These are phyloP conservation scores for Tenthredo notha DNA, from an alignment of 2,888 invertebrate genomes.

Conservation along the genomic window DNA sequence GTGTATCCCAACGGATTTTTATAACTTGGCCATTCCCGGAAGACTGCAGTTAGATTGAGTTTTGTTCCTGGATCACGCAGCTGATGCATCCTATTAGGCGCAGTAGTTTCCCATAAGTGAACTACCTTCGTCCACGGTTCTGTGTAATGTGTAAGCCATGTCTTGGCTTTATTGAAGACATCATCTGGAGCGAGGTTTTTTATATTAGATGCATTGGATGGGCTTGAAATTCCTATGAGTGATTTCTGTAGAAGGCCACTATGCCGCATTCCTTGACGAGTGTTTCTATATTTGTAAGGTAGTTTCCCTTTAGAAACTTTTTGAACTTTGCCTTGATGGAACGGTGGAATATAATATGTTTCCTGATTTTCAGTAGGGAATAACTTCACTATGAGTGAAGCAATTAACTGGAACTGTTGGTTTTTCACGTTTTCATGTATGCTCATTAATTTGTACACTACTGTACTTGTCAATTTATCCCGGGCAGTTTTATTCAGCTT, in stretches of 20 bases:
- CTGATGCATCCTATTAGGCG: not conserved
- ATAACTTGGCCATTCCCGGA: not conserved
- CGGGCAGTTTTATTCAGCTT: too few species aligned
- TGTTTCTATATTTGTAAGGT: not conserved
- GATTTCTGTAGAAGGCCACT: not conserved
- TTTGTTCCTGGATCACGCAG: not conserved
- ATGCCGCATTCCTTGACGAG: not conserved
- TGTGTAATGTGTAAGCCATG: not conserved
- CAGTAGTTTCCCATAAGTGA: not conserved
- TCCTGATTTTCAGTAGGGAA: too few species aligned
- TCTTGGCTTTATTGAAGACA: not conserved
- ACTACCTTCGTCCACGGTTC: not conserved
- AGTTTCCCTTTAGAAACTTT: not conserved
- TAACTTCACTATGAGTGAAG: too few species aligned
- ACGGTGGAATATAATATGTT: too few species aligned
- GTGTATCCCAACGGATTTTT: conserved; percentile 6
- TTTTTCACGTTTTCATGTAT: too few species aligned
- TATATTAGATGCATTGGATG: too few species aligned
- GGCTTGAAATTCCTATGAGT: not conserved
- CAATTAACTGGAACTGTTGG: too few species aligned
- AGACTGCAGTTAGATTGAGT: not conserved
- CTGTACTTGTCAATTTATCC: too few species aligned
- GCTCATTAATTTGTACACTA: too few species aligned
- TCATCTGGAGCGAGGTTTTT: not conserved
- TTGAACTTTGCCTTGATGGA: not conserved